A percentile compares a stretch with the other conserved stretches of the same genome.
Evolutionary conservation across 2,888 invertebrate genomes (phyloP).

Genomic region (Xanthostigma xanthostigma): DNA sequence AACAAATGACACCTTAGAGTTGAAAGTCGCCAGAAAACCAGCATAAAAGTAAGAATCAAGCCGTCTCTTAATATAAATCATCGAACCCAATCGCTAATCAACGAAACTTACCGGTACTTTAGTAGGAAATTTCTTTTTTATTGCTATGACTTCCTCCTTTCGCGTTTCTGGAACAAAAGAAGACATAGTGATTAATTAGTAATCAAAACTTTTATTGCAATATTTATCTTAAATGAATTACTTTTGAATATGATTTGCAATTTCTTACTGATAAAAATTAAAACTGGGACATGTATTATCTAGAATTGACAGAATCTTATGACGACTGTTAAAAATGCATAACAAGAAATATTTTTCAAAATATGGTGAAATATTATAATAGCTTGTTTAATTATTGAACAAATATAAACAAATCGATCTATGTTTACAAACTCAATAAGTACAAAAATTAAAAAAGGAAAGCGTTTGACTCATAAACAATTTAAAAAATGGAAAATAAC

Average conservation of each 20-base stretch:
- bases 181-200: constrained; percentile 1
- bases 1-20: too few relatives aligned
- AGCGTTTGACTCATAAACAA: not conserved
- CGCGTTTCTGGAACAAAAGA: constrained; percentile 39
- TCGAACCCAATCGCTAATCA: not conserved
- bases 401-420: not conserved
- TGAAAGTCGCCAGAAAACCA: too few relatives aligned
- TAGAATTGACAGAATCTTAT: too few relatives aligned
- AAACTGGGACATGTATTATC: not conserved
- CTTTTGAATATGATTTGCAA: not conserved
- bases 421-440: too few relatives aligned
- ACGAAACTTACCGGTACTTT: constrained; percentile 59
- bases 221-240: not conserved
- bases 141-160: constrained; percentile 65
- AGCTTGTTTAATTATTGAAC: not conserved
- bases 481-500: too few relatives aligned
- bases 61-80: too few relatives aligned
- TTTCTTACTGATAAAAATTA: not conserved
- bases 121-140: constrained; percentile 59
- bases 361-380: not conserved
- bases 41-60: too few relatives aligned
- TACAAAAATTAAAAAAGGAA: too few relatives aligned
- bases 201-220: not conserved
- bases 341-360: not conserved
- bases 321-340: too few relatives aligned